phyloP scores from a whole-genome alignment of 2,113 vertebrate species.

The Toxotes jaculatrix region DNA sequence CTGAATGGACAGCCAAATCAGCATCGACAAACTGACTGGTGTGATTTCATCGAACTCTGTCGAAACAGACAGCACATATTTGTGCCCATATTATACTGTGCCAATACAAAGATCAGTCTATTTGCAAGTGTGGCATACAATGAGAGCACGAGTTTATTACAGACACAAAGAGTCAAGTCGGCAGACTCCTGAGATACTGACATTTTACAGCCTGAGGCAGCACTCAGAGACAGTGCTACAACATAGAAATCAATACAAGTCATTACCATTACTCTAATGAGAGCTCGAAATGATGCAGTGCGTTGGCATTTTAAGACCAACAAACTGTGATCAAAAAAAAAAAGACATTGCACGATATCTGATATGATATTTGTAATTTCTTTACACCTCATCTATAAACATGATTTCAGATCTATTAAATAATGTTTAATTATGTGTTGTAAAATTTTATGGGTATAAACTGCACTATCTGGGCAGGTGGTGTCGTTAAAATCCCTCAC shows the following conservation, averaged over 20 bases:
- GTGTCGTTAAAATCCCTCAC: background rate
- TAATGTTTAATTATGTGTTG: background rate
- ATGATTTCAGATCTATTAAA: background rate
- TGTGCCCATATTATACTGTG: background rate
- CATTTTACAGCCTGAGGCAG: conserved; percentile 42
- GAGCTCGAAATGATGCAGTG: conserved; percentile 24
- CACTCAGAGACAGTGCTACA: conserved; percentile 14
- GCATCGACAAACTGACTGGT: background rate
- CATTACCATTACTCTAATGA: conserved; percentile 46
- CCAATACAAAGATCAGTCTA: background rate
- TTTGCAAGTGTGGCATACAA: conserved; percentile 15
- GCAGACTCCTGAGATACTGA: conserved; percentile 40
- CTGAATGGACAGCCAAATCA: conserved; percentile 13
- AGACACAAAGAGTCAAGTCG: conserved; percentile 29
- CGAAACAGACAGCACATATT: background rate
- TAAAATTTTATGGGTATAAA: background rate
- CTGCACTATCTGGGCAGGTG: background rate
- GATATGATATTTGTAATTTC: background rate
- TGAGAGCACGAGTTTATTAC: conserved; percentile 48
- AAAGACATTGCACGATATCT: background rate
- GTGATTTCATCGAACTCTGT: conserved; percentile 1
- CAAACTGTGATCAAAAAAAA: background rate
- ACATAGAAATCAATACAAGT: conserved; percentile 48
- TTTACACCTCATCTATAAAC: background rate
- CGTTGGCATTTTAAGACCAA: conserved; percentile 23